Evolutionary conservation across 2,113 vertebrate species (phyloP), one percentile per base, ranked within the genome.

Genomic region (Piprites chloris): DNA sequence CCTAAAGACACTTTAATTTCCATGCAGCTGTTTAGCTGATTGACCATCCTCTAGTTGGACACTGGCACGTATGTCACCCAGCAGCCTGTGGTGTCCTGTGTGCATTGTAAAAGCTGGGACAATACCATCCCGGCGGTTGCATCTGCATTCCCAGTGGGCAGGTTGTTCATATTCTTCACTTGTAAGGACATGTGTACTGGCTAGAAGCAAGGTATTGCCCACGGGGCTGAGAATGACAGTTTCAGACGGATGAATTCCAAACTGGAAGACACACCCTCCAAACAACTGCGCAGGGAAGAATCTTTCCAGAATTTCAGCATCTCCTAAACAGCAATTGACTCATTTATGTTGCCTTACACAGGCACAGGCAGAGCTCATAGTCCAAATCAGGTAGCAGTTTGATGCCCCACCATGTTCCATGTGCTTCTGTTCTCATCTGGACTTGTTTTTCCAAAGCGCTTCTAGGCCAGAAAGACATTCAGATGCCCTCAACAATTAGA

Each of bases 161-260:
- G 62, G 93, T 82, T 33, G 35, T 80, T 97, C 58, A 78, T 73
- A 78, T 37, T 85, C 61, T 85, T 77, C 42, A 20, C 97, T 80
- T 97, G 97, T 62, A 92, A 87, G 71, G 83, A 89, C 97, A 81
- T 1, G 89, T 75, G 66, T 20, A 18, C 35, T 46, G 63, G 44
- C 30, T 86, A 12, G 56, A 91, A 94, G 46, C 10, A 33, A 86
- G n/a, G n/a, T 30, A 86, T 93, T 22, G 22, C 92, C 93, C 6
- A 18, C 13, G 33, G 78, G 84, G 89, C 68, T 92, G 37, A 93
- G 93, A 93, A 94, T 83, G 92, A 88, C 82, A 91, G 75, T 58
- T 90, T 58, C 65, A 41, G 72, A 53, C 6, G 20, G 87, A 92
- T 80, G 72, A 81, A 97, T 96, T 95, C 90, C 92, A 63, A 16